Evolutionary conservation across 2,888 invertebrate species (phyloP).

Genomic region (Atrina japonica): DNA sequence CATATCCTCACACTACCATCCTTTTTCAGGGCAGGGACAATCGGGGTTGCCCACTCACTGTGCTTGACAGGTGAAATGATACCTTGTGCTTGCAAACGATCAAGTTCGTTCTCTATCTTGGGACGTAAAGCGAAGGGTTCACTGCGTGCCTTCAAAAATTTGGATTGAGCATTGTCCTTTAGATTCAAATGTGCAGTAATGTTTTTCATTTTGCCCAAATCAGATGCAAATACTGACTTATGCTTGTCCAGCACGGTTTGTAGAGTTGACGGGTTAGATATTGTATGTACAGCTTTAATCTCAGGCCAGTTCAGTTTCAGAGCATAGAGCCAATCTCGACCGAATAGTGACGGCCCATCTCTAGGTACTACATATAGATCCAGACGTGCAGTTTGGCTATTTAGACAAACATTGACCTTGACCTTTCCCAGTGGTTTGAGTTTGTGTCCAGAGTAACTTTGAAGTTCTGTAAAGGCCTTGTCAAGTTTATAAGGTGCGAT

Average conservation of each 20-base stretch:
- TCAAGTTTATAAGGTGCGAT: constrained; percentile 8
- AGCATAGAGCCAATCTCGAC: constrained; percentile 22
- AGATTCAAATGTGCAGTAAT: constrained; percentile 7
- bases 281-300: constrained; percentile 4
- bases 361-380: constrained; percentile 16
- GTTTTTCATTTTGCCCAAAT: constrained; percentile 21
- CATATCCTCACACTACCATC: constrained; percentile 25
- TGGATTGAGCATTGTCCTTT: constrained; percentile 7
- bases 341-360: constrained; percentile 17
- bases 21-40: constrained; percentile 50
- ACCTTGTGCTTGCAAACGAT: constrained; percentile 12
- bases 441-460: constrained; percentile 19
- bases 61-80: constrained; percentile 11
- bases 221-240: constrained; percentile 6
- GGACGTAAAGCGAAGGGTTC: constrained; percentile 12
- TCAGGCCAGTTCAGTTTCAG: constrained; percentile 22
- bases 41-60: constrained; percentile 59
- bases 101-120: constrained; percentile 15
- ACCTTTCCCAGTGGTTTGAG: constrained; percentile 15
- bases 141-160: constrained; percentile 6
- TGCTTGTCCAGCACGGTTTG: constrained; percentile 6
- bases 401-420: constrained; percentile 18
- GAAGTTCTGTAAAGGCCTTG: not conserved
- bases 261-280: not conserved
- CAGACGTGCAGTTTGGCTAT: constrained; percentile 26